Conservation (phyloP, 2,888 invertebrate species). For the Apotomis betuletana region DNA sequence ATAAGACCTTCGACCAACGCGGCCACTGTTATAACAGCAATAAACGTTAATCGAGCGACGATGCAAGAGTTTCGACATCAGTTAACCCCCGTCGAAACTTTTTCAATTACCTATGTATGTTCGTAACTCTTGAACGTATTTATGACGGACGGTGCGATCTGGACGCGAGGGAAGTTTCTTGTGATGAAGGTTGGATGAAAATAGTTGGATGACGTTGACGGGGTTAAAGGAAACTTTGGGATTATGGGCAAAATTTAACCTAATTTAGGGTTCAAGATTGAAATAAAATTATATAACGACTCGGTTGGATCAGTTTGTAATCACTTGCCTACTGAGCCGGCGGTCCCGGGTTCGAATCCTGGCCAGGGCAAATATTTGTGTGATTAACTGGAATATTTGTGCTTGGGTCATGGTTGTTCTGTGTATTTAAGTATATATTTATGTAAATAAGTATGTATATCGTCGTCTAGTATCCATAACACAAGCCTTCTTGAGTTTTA, state of each 20-base stretch:
- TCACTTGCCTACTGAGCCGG: no score
- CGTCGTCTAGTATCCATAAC: no score
- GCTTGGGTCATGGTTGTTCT: no score
- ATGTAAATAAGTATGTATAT: no score
- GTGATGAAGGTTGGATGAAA: conserved; percentile 36
- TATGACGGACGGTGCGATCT: conserved; percentile 58
- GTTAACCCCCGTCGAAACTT: conserved; percentile 76
- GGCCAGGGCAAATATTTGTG: no score
- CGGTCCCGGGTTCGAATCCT: no score
- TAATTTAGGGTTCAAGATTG: background rate
- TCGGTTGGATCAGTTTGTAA: no score
- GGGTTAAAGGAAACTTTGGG: background rate
- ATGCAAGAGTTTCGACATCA: conserved; percentile 52
- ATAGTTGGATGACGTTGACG: conserved; percentile 19
- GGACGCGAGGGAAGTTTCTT: conserved; percentile 45
- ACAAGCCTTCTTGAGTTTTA: no score
- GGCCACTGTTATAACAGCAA: conserved; percentile 40
- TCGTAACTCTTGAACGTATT: conserved; percentile 67
- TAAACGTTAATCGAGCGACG: conserved; percentile 44
- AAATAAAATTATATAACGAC: no score
- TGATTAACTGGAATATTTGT: no score
- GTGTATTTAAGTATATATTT: no score
- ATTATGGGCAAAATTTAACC: background rate
- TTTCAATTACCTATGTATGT: conserved; percentile 71
- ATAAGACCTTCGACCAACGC: conserved; percentile 10